These are phyloP conservation scores for Cyclophora punctaria DNA, from an alignment of 2,888 invertebrate genomes.

Conservation along the genomic window DNA sequence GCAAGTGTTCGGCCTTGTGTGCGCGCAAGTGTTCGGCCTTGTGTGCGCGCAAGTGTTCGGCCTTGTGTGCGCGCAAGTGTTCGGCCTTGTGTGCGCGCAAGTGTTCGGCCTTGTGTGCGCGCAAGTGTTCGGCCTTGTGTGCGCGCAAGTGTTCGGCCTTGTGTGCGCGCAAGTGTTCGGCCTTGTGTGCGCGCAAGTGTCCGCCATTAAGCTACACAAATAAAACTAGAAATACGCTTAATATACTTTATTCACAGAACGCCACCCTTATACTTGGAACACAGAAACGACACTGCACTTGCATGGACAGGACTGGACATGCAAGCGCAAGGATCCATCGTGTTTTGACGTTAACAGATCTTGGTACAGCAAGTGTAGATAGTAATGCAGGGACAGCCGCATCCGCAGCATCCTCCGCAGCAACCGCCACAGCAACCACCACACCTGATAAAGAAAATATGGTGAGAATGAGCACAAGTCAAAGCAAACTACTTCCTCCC, in stretches of 20 bases:
- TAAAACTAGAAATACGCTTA: background rate
- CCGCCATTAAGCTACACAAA: background rate
- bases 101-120: no score
- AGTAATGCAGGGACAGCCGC: constrained; percentile 41
- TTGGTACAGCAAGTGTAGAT: constrained; percentile 52
- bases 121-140: no score
- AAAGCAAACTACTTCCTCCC: background rate
- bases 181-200: background rate
- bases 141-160: no score
- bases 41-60: no score
- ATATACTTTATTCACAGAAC: background rate
- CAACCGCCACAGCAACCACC: constrained; percentile 2
- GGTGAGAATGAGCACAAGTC: background rate
- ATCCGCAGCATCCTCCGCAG: constrained; percentile 24
- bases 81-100: no score
- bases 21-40: no score
- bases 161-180: no score
- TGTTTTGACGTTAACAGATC: constrained; percentile 26
- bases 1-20: no score
- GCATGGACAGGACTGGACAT: background rate
- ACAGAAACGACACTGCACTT: background rate
- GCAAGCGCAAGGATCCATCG: background rate
- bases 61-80: no score
- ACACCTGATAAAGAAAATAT: background rate
- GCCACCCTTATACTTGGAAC: background rate